A percentile compares a stretch with the other conserved stretches of the same genome.
Evolutionary conservation across 2,888 invertebrate species (phyloP).

Genomic region (Melanostoma scalare): DNA sequence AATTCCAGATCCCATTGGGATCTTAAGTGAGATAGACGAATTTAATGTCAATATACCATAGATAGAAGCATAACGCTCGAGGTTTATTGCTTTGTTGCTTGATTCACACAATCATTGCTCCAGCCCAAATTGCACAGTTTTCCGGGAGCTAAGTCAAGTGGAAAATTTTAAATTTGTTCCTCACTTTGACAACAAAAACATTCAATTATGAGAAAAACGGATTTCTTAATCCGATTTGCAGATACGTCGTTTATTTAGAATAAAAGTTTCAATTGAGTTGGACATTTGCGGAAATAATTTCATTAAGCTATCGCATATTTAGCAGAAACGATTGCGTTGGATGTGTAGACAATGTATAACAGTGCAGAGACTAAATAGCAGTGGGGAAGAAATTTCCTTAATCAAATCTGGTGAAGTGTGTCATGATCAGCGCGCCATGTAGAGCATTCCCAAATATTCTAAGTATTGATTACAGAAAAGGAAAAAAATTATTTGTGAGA

Average conservation of each 20-base stretch:
- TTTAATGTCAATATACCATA: conserved; percentile 44
- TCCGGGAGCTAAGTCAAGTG: conserved; percentile 80
- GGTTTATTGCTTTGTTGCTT: conserved; percentile 58
- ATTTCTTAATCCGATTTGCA: conserved; percentile 82
- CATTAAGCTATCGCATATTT: too few species aligned
- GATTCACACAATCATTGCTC: conserved; percentile 33
- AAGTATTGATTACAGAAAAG: too few species aligned
- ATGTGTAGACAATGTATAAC: too few species aligned
- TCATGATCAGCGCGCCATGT: too few species aligned
- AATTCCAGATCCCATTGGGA: conserved; percentile 67
- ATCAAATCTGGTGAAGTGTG: too few species aligned
- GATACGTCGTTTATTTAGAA: background rate
- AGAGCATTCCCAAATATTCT: too few species aligned
- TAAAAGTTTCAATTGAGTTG: too few species aligned
- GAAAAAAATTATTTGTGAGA: too few species aligned
- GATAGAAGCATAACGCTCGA: conserved; percentile 24
- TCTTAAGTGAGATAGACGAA: conserved; percentile 70
- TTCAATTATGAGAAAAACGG: conserved; percentile 81
- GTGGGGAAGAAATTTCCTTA: too few species aligned
- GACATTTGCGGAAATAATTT: too few species aligned
- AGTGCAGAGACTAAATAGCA: too few species aligned
- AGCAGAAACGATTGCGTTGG: too few species aligned
- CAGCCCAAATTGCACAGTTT: conserved; percentile 8
- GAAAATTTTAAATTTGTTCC: conserved; percentile 82
- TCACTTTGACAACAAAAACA: conserved; percentile 80